Evolutionary conservation across 2,797 vertebrate species (phyloP), one percentile per base, ranked within the genome.

Genomic region (Sternotherus odoratus): DNA sequence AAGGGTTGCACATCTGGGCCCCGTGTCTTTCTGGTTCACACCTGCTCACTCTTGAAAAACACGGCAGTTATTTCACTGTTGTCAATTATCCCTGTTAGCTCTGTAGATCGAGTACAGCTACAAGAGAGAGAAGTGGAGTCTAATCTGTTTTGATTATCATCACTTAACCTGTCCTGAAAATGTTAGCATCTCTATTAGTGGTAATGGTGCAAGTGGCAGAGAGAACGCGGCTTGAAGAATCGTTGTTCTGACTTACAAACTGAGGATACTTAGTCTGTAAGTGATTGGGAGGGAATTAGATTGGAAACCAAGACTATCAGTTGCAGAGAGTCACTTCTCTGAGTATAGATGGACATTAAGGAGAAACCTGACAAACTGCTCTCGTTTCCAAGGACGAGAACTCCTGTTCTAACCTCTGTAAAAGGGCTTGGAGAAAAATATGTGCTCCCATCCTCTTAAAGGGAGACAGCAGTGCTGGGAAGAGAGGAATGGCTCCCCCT

Each of bases 311-410:
- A 39, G 10, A 21, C 19, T 30, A 23, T 49, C 12, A 13, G 46
- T 33, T 84, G 36, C 57, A 7, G 13, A 48, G 56, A 60, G n/a
- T 74, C 11, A 53, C n/a, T 39, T 69, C 12, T 12, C 36, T 12
- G n/a, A 39, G 36, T 39, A 39, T 39, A 69, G 66, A 12, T 69
- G 36, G 66, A 23, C 10, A 21, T 36, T 69, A 69, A 12, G 36
- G n/a, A 19, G 36, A 69, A 69, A 39, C 2, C 28, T 49, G 72
- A 28, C 82, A 86, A 39, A 72, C 36, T 50, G 15, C 28, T 69
- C 36, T 69, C 10, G 17, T 0, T 0, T 84, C 78, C 0, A 0
- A 17, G 86, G 46, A 7, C 15, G 57, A 24, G 19, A 54, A 60
- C 54, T 77, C 48, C 53, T 9, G 28, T 48, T 19, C 17, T 21